Conservation (phyloP, 2,113 vertebrate species). For the Casuarius casuarius region DNA sequence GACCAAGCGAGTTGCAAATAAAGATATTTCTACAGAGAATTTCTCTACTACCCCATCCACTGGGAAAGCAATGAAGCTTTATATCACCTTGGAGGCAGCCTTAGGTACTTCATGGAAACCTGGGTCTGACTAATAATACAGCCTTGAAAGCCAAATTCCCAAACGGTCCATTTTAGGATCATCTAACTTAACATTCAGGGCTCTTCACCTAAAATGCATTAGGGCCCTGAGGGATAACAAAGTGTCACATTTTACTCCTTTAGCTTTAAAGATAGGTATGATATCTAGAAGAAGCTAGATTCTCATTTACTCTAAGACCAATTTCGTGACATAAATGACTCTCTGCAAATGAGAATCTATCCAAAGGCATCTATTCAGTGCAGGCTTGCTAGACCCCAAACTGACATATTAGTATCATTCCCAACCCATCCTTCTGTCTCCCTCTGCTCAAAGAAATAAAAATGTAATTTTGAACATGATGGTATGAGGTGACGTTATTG, state of each 20-base stretch:
- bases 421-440: not conserved
- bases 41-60: not conserved
- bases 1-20: not conserved
- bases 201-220: not conserved
- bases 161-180: not conserved
- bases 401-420: not conserved
- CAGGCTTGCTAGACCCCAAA: not conserved
- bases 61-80: not conserved
- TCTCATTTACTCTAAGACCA: not conserved
- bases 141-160: not conserved
- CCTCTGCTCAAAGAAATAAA: not conserved
- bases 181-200: not conserved
- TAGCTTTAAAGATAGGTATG: not conserved
- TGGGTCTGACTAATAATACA: not conserved
- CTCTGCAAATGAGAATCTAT: not conserved
- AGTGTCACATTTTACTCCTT: not conserved
- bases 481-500: fast-evolving
- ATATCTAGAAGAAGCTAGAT: not conserved
- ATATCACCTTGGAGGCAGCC: not conserved
- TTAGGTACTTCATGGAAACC: not conserved
- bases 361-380: fast-evolving
- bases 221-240: not conserved
- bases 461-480: not conserved
- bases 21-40: not conserved
- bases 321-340: not conserved